These are phyloP conservation scores for Porites australiensis DNA, from an alignment of 64 coral and sea anemone species.

Conservation along the genomic window DNA sequence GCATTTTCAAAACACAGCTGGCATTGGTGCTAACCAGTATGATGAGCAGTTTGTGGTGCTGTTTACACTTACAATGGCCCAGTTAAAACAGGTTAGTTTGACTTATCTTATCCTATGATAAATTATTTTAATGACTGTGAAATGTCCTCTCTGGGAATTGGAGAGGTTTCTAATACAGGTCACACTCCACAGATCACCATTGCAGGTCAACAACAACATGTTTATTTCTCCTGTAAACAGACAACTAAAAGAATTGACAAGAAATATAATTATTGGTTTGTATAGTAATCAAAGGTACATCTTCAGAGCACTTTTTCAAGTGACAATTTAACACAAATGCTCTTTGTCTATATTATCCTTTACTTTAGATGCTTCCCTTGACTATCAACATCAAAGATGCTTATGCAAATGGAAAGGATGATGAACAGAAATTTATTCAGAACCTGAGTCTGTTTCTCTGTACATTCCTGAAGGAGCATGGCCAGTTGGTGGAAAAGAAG, in stretches of 20 bases:
- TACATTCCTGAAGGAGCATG: conserved; percentile 97
- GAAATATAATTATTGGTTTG: too few species aligned
- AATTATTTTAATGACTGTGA: too few species aligned
- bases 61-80: conserved; percentile 93
- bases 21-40: conserved; percentile 95
- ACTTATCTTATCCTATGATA: too few species aligned
- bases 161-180: too few species aligned
- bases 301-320: too few species aligned
- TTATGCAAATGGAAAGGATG: conserved; percentile 96
- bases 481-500: conserved; percentile 94
- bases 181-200: too few species aligned
- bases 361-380: conserved; percentile 88
- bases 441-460: conserved; percentile 98
- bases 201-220: too few species aligned
- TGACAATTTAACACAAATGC: too few species aligned
- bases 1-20: conserved; percentile 66
- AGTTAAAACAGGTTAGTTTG: conserved; percentile 93
- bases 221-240: too few species aligned
- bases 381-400: conserved; percentile 99
- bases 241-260: too few species aligned
- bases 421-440: conserved; percentile 99
- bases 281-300: too few species aligned
- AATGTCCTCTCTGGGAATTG: too few species aligned
- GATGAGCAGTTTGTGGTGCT: conserved; percentile 95
- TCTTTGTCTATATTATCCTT: not conserved